phyloP scores from a whole-genome alignment of 2,888 invertebrate species.

The Chloroclysta siterata region DNA sequence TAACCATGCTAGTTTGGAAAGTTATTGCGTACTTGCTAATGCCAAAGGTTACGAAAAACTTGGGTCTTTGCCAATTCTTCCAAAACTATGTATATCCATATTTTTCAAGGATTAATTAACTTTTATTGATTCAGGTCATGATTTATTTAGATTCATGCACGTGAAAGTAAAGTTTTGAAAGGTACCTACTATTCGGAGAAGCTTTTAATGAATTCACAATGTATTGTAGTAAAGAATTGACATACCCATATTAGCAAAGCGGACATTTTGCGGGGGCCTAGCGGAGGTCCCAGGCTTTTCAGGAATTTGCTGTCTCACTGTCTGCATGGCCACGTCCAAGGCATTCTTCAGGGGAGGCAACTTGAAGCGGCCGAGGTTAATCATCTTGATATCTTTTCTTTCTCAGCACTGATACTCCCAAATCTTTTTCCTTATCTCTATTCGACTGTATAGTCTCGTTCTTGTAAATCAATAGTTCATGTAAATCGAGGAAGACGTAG shows the following conservation, averaged over 20 bases:
- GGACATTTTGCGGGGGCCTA: conserved; percentile 81
- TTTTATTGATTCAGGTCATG: too few species aligned
- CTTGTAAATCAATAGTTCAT: conserved; percentile 28
- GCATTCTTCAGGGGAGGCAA: conserved; percentile 91
- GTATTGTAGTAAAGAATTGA: neutral
- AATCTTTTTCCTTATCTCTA: conserved; percentile 21
- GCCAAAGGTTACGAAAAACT: conserved; percentile 15
- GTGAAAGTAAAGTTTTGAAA: too few species aligned
- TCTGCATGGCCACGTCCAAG: conserved; percentile 93
- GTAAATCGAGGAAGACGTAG: conserved; percentile 54
- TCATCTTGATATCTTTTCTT: conserved; percentile 53
- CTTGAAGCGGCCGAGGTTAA: conserved; percentile 84
- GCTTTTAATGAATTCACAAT: neutral
- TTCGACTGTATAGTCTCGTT: conserved; percentile 25
- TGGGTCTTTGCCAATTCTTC: conserved; percentile 16
- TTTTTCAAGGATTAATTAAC: too few species aligned
- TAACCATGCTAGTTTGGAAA: neutral
- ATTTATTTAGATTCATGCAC: too few species aligned
- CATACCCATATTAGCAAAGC: conserved; percentile 82
- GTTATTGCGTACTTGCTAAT: neutral
- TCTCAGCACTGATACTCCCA: neutral
- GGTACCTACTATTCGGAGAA: too few species aligned
- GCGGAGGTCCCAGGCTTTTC: conserved; percentile 84
- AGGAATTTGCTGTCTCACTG: conserved; percentile 91
- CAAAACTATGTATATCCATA: neutral